A percentile compares a stretch with the other conserved stretches of the same genome.
phyloP scores from a whole-genome alignment of 2,888 invertebrate genomes.

The Hipparchia sbordonii region DNA sequence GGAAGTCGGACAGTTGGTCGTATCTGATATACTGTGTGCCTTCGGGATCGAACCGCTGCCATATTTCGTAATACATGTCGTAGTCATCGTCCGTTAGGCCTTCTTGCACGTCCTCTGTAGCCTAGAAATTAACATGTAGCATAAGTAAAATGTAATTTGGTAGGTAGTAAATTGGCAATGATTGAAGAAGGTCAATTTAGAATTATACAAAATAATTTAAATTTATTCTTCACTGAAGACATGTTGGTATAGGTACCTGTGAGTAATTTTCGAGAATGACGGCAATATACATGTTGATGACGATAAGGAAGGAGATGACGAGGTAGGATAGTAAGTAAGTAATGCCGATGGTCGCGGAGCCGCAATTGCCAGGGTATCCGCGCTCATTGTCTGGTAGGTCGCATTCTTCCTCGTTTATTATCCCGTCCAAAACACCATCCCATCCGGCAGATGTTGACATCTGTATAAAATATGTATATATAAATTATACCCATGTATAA shows the following conservation, averaged over 20 bases:
- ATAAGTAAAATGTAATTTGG: not conserved
- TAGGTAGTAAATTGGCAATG: not conserved
- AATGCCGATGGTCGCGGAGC: constrained; percentile 96
- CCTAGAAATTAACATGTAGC: constrained; percentile 65
- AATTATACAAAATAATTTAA: no score
- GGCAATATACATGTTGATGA: constrained; percentile 99
- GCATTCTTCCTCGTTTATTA: constrained; percentile 97
- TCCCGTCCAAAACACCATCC: constrained; percentile 97
- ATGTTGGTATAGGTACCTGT: constrained; percentile 75
- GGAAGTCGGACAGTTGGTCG: constrained; percentile 96
- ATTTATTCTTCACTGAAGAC: not conserved
- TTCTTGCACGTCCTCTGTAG: constrained; percentile 97
- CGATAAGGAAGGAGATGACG: constrained; percentile 98
- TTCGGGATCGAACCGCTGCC: constrained; percentile 99
- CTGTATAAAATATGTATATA: constrained; percentile 69
- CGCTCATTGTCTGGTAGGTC: constrained; percentile 94
- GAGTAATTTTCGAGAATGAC: constrained; percentile 99
- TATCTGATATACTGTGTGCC: constrained; percentile 98
- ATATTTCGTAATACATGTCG: constrained; percentile 99
- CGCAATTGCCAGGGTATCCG: constrained; percentile 96
- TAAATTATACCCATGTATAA: not conserved
- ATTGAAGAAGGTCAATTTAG: no score
- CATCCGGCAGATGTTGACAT: constrained; percentile 99
- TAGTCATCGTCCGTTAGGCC: constrained; percentile 99
- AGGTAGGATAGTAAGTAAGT: constrained; percentile 97